phyloP scores from a whole-genome alignment of 2,113 vertebrate genomes.

The Epinephelus cyanopodus region DNA sequence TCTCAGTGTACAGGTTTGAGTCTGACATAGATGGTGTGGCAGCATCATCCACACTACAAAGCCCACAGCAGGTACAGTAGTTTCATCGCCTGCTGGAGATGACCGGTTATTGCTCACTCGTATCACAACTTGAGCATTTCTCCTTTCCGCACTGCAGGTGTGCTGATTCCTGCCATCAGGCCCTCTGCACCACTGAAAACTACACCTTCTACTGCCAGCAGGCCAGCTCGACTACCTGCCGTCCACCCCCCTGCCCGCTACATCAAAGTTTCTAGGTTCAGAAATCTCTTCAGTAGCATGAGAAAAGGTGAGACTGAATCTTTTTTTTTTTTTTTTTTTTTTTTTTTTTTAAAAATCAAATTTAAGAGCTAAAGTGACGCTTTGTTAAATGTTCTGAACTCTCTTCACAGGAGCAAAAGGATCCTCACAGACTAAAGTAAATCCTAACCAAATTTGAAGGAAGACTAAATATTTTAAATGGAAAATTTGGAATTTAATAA shows the following conservation, averaged over 20 bases:
- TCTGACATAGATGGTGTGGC: conserved; percentile 64
- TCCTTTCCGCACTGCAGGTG: neutral
- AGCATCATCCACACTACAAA: neutral
- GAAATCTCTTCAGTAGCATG: rapidly evolving
- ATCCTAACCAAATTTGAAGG: neutral
- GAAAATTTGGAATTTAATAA: conserved; percentile 26
- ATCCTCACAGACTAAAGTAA: neutral
- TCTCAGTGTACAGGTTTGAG: conserved; percentile 66
- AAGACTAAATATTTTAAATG: neutral
- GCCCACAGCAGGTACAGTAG: neutral
- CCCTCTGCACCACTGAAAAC: neutral
- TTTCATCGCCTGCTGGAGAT: too few species aligned
- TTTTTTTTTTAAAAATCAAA: neutral
- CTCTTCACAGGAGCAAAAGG: conserved; percentile 14
- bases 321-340: too few species aligned
- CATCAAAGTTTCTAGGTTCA: conserved; percentile 3
- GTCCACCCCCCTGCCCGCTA: conserved; percentile 26
- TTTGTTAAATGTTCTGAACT: too few species aligned
- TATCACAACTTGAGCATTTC: neutral
- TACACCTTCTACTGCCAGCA: neutral
- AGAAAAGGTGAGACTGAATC: conserved; percentile 9
- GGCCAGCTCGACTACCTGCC: neutral
- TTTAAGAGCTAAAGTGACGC: neutral
- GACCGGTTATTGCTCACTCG: neutral
- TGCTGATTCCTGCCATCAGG: neutral